Conservation (phyloP, 2,113 vertebrate species). For the Pelmatolapia mariae region DNA sequence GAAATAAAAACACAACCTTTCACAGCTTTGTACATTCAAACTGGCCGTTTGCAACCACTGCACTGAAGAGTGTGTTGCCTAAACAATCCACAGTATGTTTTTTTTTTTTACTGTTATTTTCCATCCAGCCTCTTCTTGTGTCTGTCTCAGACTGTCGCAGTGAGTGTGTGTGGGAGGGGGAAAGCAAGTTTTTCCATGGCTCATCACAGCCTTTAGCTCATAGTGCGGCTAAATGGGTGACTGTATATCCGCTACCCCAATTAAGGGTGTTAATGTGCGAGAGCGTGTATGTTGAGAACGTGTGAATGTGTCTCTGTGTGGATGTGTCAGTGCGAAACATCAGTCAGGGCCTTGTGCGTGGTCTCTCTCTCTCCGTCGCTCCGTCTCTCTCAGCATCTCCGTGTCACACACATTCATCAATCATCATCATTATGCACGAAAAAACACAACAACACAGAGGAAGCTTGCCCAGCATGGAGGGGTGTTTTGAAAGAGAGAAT, state of each 20-base stretch:
- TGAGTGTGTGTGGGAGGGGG: slow-evolving; percentile 55
- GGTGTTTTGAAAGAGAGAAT: background rate
- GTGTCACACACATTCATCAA: slow-evolving; percentile 1
- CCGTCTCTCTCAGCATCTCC: background rate
- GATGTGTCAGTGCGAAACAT: background rate
- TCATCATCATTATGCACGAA: background rate
- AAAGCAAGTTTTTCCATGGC: slow-evolving; percentile 36
- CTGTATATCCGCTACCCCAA: slow-evolving; percentile 55
- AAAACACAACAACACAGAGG: background rate
- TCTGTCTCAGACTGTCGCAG: slow-evolving; percentile 58
- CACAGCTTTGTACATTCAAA: background rate
- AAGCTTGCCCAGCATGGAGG: background rate
- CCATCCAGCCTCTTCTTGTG: slow-evolving; percentile 37
- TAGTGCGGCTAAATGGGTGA: slow-evolving; percentile 55
- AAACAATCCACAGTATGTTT: slow-evolving; percentile 5
- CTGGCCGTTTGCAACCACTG: background rate
- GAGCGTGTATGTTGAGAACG: slow-evolving; percentile 17
- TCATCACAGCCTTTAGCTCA: slow-evolving; percentile 56
- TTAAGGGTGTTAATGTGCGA: slow-evolving; percentile 64
- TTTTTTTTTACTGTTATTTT: slow-evolving; percentile 27
- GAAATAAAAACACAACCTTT: background rate
- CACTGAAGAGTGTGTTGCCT: background rate
- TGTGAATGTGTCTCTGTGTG: slow-evolving; percentile 13
- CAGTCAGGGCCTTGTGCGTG: background rate
- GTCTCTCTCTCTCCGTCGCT: background rate